Conservation (phyloP, 2,888 invertebrate species). For the Ecdyonurus torrentis region DNA sequence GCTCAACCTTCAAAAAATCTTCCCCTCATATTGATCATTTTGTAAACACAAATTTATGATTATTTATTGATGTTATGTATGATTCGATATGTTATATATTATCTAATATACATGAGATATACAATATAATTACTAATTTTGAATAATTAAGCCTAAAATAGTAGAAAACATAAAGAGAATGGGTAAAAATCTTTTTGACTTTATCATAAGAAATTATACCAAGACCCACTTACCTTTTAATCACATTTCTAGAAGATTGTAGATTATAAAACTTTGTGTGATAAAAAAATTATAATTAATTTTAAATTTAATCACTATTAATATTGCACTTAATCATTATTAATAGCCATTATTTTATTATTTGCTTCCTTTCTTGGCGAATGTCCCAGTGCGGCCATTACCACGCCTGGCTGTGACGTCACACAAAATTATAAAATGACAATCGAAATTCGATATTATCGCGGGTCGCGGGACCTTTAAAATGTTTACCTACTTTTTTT, state of each 20-base stretch:
- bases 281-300: background rate
- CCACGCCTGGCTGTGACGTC: background rate
- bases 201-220: background rate
- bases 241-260: background rate
- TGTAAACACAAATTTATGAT: too few species aligned
- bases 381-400: background rate
- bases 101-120: too few species aligned
- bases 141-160: too few species aligned
- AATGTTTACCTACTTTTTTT: background rate
- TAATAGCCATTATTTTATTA: background rate
- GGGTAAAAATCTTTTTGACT: too few species aligned
- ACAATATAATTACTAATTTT: too few species aligned
- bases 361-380: background rate
- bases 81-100: too few species aligned
- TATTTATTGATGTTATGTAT: too few species aligned
- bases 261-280: background rate
- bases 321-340: background rate
- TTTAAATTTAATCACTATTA: background rate
- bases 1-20: too few species aligned
- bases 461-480: background rate
- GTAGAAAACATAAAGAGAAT: too few species aligned
- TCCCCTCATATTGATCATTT: too few species aligned
- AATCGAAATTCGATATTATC: background rate
- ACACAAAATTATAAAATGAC: background rate
- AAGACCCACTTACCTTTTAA: background rate